Evolutionary conservation across 2,113 vertebrate genomes (phyloP).

Genomic region (Benitochromis conjunctus): DNA sequence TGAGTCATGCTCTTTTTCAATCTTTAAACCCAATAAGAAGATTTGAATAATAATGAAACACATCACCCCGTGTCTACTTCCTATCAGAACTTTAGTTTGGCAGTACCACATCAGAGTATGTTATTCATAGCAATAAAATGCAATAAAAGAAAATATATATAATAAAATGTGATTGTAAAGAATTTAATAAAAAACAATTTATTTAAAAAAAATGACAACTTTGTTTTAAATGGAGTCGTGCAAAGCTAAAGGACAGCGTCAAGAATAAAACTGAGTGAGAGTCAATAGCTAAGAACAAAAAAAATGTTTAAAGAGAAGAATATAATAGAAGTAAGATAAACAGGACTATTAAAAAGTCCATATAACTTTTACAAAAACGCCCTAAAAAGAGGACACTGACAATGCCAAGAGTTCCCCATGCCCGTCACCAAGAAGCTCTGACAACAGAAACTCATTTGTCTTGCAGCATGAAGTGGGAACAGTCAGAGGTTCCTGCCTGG

Average conservation of each 20-base stretch:
- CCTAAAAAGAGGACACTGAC: background rate
- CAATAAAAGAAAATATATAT: background rate
- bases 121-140: background rate
- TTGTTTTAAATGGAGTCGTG: background rate
- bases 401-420: background rate
- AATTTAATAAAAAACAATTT: background rate
- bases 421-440: background rate
- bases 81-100: background rate
- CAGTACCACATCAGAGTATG: background rate
- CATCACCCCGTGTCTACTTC: background rate
- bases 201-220: background rate
- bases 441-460: background rate
- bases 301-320: background rate
- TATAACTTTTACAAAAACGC: background rate
- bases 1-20: too few relatives aligned
- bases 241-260: background rate
- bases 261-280: background rate
- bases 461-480: background rate
- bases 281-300: background rate
- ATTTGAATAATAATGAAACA: background rate
- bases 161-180: background rate
- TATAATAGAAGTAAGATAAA: background rate
- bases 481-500: background rate
- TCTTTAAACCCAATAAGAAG: background rate
- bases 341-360: background rate